Evolutionary conservation across 2,113 vertebrate species (phyloP).

Genomic region (Caracal caracal): DNA sequence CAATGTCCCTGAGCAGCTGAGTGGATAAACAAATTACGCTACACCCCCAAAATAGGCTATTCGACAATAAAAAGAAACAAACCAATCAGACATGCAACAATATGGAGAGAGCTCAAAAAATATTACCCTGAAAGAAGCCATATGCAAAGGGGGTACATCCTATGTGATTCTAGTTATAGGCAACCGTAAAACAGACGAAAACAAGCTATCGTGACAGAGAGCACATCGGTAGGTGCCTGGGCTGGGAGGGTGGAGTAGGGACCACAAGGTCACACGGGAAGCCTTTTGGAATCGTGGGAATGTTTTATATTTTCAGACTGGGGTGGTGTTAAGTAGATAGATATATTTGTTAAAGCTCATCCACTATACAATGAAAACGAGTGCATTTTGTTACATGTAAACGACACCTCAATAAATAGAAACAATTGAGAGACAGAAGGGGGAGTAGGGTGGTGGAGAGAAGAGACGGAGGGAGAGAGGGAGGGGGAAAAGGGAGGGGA

Average conservation of each 20-base stretch:
- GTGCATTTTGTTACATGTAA: neutral
- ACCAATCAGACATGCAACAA: neutral
- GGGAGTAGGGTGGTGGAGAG: no score
- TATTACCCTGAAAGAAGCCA: neutral
- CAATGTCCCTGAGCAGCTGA: neutral
- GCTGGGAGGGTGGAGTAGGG: neutral
- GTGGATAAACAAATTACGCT: neutral
- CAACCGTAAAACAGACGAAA: neutral
- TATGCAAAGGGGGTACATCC: neutral
- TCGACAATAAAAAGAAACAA: neutral
- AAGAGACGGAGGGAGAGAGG: neutral
- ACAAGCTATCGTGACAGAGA: neutral
- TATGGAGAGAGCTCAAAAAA: neutral
- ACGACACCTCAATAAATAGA: neutral
- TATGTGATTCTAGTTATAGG: neutral
- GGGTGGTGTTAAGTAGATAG: neutral
- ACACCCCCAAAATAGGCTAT: neutral
- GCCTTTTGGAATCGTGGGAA: neutral
- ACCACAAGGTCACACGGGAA: neutral
- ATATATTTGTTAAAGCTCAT: neutral
- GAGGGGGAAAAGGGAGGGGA: fast-evolving
- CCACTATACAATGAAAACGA: neutral
- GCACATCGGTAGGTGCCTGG: neutral
- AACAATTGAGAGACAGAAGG: neutral
- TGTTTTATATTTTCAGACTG: neutral